A percentile compares a stretch with the other conserved stretches of the same genome.
Evolutionary conservation across 2,797 vertebrate species (phyloP).

Genomic region (Trichosurus vulpecula): DNA sequence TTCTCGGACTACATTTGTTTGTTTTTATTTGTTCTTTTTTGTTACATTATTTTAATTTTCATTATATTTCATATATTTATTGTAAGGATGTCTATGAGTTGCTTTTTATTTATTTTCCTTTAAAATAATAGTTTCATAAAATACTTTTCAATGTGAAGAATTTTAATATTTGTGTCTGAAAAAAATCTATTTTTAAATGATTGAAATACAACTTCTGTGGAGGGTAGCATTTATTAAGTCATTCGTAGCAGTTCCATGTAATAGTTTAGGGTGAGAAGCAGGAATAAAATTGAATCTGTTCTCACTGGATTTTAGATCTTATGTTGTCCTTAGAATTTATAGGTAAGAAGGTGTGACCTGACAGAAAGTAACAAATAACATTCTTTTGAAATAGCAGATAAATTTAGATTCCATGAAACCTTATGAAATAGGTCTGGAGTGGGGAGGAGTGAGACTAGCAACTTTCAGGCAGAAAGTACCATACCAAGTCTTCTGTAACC

Average conservation of each 20-base stretch:
- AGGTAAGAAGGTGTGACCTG: conserved; percentile 53
- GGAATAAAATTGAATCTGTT: neutral
- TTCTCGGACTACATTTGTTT: conserved; percentile 46
- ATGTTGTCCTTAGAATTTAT: conserved; percentile 46
- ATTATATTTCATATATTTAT: conserved; percentile 30
- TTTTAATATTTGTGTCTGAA: conserved; percentile 30
- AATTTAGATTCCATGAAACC: conserved; percentile 44
- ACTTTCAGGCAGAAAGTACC: neutral
- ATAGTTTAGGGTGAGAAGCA: conserved; percentile 19
- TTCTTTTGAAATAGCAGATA: conserved; percentile 34
- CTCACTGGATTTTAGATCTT: conserved; percentile 45
- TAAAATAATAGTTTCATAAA: conserved; percentile 53
- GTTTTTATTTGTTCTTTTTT: conserved; percentile 27
- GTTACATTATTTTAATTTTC: neutral
- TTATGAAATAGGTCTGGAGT: conserved; percentile 47
- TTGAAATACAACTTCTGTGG: conserved; percentile 27
- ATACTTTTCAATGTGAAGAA: conserved; percentile 48
- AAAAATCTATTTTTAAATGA: conserved; percentile 11
- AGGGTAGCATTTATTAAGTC: conserved; percentile 8
- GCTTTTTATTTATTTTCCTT: conserved; percentile 17
- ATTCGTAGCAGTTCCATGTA: neutral
- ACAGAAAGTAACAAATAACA: conserved; percentile 58
- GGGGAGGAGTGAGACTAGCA: neutral
- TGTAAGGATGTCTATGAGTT: conserved; percentile 16
- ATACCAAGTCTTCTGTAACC: conserved; percentile 1